Evolutionary conservation across 2,113 vertebrate genomes (phyloP).

Genomic region (Rynchops niger): DNA sequence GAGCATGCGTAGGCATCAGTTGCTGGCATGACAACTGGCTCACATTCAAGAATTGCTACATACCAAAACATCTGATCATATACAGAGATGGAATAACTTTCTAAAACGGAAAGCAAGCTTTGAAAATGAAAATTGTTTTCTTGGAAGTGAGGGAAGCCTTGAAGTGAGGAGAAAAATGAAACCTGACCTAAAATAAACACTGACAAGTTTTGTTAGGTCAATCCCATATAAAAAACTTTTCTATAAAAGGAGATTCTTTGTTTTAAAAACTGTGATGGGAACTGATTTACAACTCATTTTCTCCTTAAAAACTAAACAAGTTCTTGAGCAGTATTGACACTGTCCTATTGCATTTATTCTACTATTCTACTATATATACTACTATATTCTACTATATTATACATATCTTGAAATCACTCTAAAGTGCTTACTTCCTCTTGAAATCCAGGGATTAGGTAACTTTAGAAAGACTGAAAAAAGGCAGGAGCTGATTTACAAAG

Average conservation of each 20-base stretch:
- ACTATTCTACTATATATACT: too few species aligned
- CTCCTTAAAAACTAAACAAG: neutral
- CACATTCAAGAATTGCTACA: neutral
- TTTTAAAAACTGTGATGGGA: neutral
- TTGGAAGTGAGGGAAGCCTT: neutral
- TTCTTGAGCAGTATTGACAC: neutral
- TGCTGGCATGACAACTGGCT: neutral
- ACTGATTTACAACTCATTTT: neutral
- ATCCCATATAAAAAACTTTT: neutral
- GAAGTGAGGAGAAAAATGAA: neutral
- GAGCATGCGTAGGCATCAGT: neutral
- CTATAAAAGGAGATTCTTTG: accelerated
- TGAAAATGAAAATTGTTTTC: neutral
- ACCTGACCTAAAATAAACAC: neutral
- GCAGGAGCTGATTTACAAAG: neutral
- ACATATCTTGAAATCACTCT: neutral
- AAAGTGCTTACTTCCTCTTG: neutral
- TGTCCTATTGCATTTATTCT: neutral
- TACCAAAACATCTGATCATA: neutral
- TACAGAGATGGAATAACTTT: neutral
- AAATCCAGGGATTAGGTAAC: neutral
- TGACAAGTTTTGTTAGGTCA: neutral
- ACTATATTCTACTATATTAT: too few species aligned
- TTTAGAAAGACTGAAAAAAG: neutral
- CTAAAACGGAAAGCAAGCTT: neutral